phyloP scores from a whole-genome alignment of 2,888 invertebrate species.

The Acrocyrtus sp. region DNA sequence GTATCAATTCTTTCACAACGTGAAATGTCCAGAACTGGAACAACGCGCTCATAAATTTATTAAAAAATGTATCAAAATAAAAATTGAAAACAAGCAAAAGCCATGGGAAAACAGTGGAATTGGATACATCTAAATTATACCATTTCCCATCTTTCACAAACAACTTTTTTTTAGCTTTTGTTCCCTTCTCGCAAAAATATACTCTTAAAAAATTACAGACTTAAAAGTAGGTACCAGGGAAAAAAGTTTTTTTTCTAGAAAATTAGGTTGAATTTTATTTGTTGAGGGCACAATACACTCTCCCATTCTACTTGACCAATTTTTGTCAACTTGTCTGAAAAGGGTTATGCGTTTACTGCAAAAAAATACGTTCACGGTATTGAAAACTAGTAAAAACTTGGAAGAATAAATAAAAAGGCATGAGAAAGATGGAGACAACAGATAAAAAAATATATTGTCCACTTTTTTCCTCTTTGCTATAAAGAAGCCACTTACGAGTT shows the following conservation, averaged over 20 bases:
- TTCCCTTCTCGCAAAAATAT: not conserved
- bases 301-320: too few relatives aligned
- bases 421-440: too few relatives aligned
- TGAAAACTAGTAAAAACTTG: too few relatives aligned
- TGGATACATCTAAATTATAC: slow-evolving; percentile 40
- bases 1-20: not conserved
- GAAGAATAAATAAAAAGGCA: too few relatives aligned
- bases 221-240: too few relatives aligned
- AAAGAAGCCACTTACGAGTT: not conserved
- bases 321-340: too few relatives aligned
- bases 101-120: slow-evolving; percentile 46
- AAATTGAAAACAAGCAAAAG: not conserved
- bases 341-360: too few relatives aligned
- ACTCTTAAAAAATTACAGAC: not conserved
- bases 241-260: too few relatives aligned
- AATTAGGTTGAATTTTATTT: too few relatives aligned
- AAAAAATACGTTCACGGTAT: too few relatives aligned
- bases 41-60: slow-evolving; percentile 39
- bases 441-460: too few relatives aligned
- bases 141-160: not conserved
- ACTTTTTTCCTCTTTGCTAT: not conserved
- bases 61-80: slow-evolving; percentile 19
- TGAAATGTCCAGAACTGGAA: not conserved
- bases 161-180: not conserved
- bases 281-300: too few relatives aligned